These are phyloP conservation scores for Acronicta alni DNA, from an alignment of 2,888 invertebrate genomes.

Conservation along the genomic window DNA sequence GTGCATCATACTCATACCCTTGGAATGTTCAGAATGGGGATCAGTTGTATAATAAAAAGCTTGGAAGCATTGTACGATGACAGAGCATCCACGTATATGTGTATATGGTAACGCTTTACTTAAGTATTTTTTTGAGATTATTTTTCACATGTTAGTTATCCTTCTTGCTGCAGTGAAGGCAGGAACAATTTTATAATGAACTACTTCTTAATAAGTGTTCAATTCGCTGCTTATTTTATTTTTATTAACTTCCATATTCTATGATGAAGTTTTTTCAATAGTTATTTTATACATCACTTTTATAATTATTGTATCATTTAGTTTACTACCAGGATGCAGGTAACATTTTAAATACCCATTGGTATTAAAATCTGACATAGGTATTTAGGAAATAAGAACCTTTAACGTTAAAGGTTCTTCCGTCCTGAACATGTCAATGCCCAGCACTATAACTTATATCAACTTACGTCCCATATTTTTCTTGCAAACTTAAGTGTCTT, in stretches of 20 bases:
- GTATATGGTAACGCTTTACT: slow-evolving; percentile 42
- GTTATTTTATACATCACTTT: no score
- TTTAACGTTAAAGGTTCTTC: slow-evolving; percentile 9
- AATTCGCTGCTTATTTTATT: background rate
- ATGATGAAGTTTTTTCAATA: background rate
- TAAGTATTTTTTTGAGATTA: background rate
- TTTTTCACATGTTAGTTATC: slow-evolving; percentile 21
- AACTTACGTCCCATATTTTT: slow-evolving; percentile 47
- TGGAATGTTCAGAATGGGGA: slow-evolving; percentile 76
- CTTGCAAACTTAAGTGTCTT: slow-evolving; percentile 50
- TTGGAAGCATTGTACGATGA: slow-evolving; percentile 56
- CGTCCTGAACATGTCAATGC: slow-evolving; percentile 36
- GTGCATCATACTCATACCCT: slow-evolving; percentile 73
- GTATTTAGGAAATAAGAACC: background rate
- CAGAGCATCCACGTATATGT: slow-evolving; percentile 39
- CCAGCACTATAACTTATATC: slow-evolving; percentile 41
- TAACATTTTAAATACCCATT: slow-evolving; percentile 6
- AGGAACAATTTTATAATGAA: background rate
- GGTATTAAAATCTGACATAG: slow-evolving; percentile 6
- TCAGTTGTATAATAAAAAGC: slow-evolving; percentile 66
- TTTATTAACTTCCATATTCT: background rate
- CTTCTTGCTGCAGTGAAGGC: background rate
- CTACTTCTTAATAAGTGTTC: background rate
- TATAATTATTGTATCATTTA: background rate
- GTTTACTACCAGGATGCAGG: slow-evolving; percentile 1